Base-by-base conservation (phyloP, 2,797 vertebrate species). In the Sebastes vulpes region DNA sequence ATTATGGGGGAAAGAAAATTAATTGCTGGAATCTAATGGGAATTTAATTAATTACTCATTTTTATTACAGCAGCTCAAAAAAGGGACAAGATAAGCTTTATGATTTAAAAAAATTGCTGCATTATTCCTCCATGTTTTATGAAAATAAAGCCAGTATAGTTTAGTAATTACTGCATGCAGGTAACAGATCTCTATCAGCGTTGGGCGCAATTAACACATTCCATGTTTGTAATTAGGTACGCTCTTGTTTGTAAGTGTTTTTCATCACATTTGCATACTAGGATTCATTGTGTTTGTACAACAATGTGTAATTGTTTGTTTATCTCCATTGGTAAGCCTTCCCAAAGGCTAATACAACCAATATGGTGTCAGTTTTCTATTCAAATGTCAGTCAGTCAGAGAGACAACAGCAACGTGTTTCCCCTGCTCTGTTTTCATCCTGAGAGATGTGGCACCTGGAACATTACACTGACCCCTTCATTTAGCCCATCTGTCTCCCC, bases 41-140 rank as follows among this genome's bases (percentile, higher is more conserved):
- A 80, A 83, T 88, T 82, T 74, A 87, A 90, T 91, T 92, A 81
- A 87, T 88, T 68, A n/a, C 18, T 68, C 32, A 52, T 66, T 83
- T 84, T 79, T 50, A 80, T 61, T 75, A 72, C 21, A 56, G 54
- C 54, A 35, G 9, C 20, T 72, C 10, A 67, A 67, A 83, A 66
- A 48, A 72, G 8, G n/a, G 5, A 38, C 4, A 69, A 72, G 42
- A 84, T 81, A 85, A 82, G 63, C 59, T 82, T 61, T 84, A 21
- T 73, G 77, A 81, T 69, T 46, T 42, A 42, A 42, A 42, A 1
- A 48, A 66, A 16, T 58, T 14, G 52, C 66, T 31, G 4, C 29
- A 50, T 65, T 28, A 60, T 68, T 58, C 3, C 18, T 70, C 1
- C 11, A 69, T 67, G 23, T 67, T 82, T 52, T 21, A 64, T 63